Evolutionary conservation across 2,888 invertebrate genomes (phyloP), one percentile per base, ranked within the genome.

Genomic region (Adelognathus sp.): DNA sequence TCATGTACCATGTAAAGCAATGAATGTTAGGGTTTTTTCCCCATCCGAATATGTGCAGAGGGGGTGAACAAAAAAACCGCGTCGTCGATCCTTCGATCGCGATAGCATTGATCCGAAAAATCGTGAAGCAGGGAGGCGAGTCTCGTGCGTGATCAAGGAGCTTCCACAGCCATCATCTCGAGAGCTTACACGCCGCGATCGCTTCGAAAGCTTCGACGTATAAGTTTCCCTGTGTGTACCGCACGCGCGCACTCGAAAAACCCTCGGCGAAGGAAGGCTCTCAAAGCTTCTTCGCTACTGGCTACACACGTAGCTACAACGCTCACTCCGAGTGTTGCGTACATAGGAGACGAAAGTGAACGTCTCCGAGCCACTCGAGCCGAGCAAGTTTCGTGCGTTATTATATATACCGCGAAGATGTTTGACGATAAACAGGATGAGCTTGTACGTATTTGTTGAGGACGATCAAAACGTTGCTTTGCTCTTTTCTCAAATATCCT

Each of bases 121-220:
- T 24, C 58, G n/a, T 6, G 46, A 69, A 58, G 56, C 29, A 58
- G 44, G 21, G 14, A 82, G 46, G 9, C 81, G 75, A 77, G 80
- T 81, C 83, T 84, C 79, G 83, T 75, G 84, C 82, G 84, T 85
- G 82, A 84, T 82, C 83, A 83, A 86, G 84, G 82, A 83, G 78
- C 78, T 63, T 78, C 77, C 80, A n/a, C n/a, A n/a, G 76, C 79
- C 39, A 39, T 69, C 64, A 46, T 39, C 67, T 60, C 33, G 29
- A 76, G 71, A 39, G 72, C 56, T 39, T 66, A 76, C 77, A 70
- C 74, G n/a, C n/a, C n/a, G n/a, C n/a, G 46, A 21, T 18, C 54
- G 36, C 36, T 46, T 31, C 27, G 74, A 75, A 74, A 76, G 70
- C 64, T 31, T 41, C 36, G 44, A 44, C 36, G 64, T 18, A 71